phyloP scores from a whole-genome alignment of 2,888 invertebrate species.

The Nineta flava region DNA sequence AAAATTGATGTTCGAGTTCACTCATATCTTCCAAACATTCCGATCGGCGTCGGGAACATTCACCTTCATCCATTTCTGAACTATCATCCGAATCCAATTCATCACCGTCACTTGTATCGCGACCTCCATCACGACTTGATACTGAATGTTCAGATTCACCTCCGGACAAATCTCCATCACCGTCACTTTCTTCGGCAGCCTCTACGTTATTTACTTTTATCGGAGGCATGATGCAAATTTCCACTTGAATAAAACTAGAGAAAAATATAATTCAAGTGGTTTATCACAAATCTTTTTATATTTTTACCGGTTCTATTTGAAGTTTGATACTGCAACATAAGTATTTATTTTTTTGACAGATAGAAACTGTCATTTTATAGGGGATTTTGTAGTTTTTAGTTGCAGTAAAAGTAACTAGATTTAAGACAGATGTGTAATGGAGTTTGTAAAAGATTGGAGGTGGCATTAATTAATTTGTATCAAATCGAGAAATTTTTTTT shows the following conservation, averaged over 20 bases:
- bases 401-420: too few relatives aligned
- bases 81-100: constrained; percentile 73
- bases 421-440: too few relatives aligned
- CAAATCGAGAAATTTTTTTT: too few relatives aligned
- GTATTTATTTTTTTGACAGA: too few relatives aligned
- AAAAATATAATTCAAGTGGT: neutral
- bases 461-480: too few relatives aligned
- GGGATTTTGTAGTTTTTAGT: too few relatives aligned
- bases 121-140: constrained; percentile 40
- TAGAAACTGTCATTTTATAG: too few relatives aligned
- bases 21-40: constrained; percentile 76
- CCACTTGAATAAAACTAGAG: too few relatives aligned
- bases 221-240: constrained; percentile 35
- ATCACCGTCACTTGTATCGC: constrained; percentile 58
- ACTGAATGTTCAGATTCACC: constrained; percentile 53
- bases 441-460: too few relatives aligned
- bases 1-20: constrained; percentile 80
- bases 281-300: neutral
- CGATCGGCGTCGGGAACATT: constrained; percentile 67
- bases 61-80: constrained; percentile 83
- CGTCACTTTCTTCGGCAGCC: constrained; percentile 40
- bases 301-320: neutral
- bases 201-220: constrained; percentile 47
- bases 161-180: constrained; percentile 51
- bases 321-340: too few relatives aligned